phyloP scores from a whole-genome alignment of 2,797 vertebrate genomes.

The Oreochromis grahami region DNA sequence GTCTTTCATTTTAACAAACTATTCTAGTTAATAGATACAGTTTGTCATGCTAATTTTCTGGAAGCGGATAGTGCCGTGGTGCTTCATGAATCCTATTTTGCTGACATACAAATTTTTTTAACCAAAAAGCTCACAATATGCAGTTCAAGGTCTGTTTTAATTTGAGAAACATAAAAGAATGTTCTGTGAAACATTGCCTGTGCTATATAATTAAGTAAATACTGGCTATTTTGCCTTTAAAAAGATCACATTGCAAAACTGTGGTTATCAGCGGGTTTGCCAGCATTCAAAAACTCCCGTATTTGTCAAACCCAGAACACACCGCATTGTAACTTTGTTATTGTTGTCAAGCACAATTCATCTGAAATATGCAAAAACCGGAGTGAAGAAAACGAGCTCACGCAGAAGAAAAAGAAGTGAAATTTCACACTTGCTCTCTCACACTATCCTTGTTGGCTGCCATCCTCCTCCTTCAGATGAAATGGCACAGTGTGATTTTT shows the following conservation, averaged over 20 bases:
- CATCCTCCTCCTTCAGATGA: slow-evolving; percentile 4
- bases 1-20: background rate
- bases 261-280: background rate
- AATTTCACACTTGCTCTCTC: background rate
- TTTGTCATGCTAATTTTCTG: background rate
- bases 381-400: background rate
- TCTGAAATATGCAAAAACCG: background rate
- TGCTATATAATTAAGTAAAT: background rate
- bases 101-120: background rate
- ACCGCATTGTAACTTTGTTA: background rate
- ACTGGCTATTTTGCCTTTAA: background rate
- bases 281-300: background rate
- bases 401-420: background rate
- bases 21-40: background rate
- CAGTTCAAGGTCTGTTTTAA: background rate
- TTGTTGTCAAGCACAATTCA: background rate
- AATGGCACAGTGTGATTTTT: slow-evolving; percentile 23
- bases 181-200: background rate
- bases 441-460: background rate
- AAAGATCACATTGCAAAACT: background rate
- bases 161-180: background rate
- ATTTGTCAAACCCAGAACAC: background rate
- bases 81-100: background rate
- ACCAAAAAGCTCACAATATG: background rate
- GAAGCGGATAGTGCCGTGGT: background rate